Percentiles rank a stretch among this genome's conserved stretches.
Conservation (phyloP, 2,797 vertebrate species). For the Poecilia gillii region DNA sequence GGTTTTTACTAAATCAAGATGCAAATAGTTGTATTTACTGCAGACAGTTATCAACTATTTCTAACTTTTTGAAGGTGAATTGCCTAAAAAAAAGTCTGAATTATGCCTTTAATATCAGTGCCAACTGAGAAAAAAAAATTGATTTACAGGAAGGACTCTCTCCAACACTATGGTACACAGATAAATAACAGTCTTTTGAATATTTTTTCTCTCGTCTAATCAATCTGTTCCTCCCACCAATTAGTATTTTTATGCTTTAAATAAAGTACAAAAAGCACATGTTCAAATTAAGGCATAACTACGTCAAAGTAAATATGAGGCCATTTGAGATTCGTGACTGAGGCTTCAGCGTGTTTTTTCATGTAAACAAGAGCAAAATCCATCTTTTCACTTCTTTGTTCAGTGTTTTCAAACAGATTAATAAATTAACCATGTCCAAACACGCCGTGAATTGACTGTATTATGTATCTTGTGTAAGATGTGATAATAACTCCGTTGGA, state of each 20-base stretch:
- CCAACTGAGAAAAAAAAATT: constrained; percentile 49
- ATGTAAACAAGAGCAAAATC: constrained; percentile 8
- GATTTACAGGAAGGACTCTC: constrained; percentile 44
- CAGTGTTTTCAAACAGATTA: neutral
- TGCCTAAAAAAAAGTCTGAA: neutral
- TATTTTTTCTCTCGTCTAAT: constrained; percentile 32
- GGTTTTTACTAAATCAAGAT: neutral
- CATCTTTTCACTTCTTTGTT: neutral
- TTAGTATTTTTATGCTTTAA: constrained; percentile 23
- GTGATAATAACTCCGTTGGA: constrained; percentile 9
- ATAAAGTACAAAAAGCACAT: constrained; percentile 30
- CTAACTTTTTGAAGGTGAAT: neutral
- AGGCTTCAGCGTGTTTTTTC: neutral
- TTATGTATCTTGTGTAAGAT: constrained; percentile 10
- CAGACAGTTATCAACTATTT: neutral
- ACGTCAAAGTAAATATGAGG: constrained; percentile 18
- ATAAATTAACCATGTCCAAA: constrained; percentile 11
- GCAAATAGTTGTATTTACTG: neutral
- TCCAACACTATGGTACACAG: constrained; percentile 53
- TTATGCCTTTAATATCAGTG: constrained; percentile 52
- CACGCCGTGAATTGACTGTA: neutral
- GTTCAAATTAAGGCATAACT: constrained; percentile 34
- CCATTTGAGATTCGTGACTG: constrained; percentile 9
- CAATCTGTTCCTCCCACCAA: constrained; percentile 42
- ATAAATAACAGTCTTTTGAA: constrained; percentile 39